Evolutionary conservation across 2,113 vertebrate genomes (phyloP), one percentile per base, ranked within the genome.

Genomic region (Scortum barcoo): DNA sequence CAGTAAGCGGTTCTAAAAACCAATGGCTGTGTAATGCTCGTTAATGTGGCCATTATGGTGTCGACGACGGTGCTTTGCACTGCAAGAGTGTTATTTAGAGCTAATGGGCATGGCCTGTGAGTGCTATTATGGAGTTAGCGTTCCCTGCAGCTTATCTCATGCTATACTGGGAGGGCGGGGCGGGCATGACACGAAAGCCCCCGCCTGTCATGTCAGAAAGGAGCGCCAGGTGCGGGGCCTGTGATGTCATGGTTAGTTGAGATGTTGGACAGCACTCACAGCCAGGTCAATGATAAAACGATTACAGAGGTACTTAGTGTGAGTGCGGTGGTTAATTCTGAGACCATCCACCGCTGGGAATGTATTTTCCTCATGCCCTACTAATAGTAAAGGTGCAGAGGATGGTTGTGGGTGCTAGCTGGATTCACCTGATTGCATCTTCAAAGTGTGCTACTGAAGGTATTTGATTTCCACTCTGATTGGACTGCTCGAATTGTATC

Each of bases 21-120:
- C 92, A 93, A 90, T 89, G 91, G 83, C 92, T 93, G 83, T 91
- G 89, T 94, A 92, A 93, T 89, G 89, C 84, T 91, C 80, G 76
- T 93, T 91, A 94, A 94, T 91, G 93, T 91, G 73, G 77, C 83
- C 92, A 91, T 93, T 94, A 93, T 66, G 80, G 86, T 81, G 83
- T 86, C 74, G 73, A 76, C 87, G 66, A 86, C 60, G 70, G 87
- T 58, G 88, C 89, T 83, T 85, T 86, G 69, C 81, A 81, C 81
- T 66, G 73, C 24, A 38, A 83, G 87, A 88, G 80, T 88, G 89
- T 89, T 94, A 92, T 92, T 91, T 80, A 81, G 83, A 87, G 85
- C 89, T 93, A 93, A 92, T 91, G 87, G 90, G 68, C 89, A 85
- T 75, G 87, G 92, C 92, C 90, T 89, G 61, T 85, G 90, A 93